Evolutionary conservation across 2,797 vertebrate genomes (phyloP), one percentile per base, ranked within the genome.

Genomic region (Lepus townsendii): DNA sequence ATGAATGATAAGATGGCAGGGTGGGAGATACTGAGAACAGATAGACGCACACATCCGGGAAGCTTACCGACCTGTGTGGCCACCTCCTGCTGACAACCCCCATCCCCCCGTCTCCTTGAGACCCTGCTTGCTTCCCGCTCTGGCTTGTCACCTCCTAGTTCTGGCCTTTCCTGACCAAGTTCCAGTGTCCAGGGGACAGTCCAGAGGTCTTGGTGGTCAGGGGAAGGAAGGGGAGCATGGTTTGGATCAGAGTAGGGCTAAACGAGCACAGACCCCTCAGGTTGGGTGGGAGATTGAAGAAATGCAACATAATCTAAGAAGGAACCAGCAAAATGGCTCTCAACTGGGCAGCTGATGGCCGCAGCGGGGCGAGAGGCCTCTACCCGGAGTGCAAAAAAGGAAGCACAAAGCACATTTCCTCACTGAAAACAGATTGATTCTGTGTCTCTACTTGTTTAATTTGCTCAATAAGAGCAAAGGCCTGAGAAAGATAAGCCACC

Each of bases 401-500:
- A 76, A 50, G 38, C 85, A 30, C 22, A 42, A 72, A 35, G 47
- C 17, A 6, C n/a, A 3, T 88, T 27, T 80, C 42, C 85, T 60
- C 75, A 50, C 62, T 2, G n/a, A 76, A 92, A 93, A 92, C 11
- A 11, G n/a, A 82, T 8, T 52, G 73, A 65, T 47, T 78, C 24
- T 82, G 60, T 54, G 54, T 62, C 17, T 35, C 11, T 68, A 63
- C 38, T 47, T 63, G 50, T 75, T 83, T 38, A 35, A 93, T 83
- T 50, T 72, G 54, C 71, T 83, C 85, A 92, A 24, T 62, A 73
- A 79, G 75, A 95, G 60, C 72, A 65, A 87, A 73, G 35, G 72
- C 80, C 42, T 73, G 22, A 27, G 47, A 71, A 62, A 95, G 66
- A 71, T 11, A 78, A 92, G 32, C 66, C 54, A 73, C 66, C 60